A percentile compares a stretch with the other conserved stretches of the same genome.
Evolutionary conservation across 2,888 invertebrate genomes (phyloP).

Genomic region (Anaspis maculata): DNA sequence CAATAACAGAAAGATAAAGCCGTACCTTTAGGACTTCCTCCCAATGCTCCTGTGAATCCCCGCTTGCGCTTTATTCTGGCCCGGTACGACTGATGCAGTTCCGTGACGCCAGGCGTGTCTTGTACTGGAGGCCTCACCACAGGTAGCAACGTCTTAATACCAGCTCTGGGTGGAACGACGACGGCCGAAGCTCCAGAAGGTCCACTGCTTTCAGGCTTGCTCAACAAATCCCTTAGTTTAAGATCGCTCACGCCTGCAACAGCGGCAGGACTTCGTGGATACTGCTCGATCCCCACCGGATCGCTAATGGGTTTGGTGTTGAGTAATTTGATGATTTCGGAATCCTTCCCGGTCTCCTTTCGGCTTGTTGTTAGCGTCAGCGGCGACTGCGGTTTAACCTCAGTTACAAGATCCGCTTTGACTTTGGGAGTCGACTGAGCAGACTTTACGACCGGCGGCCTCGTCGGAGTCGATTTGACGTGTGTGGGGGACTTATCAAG

Average conservation of each 20-base stretch:
- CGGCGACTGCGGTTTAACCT: conserved; percentile 17
- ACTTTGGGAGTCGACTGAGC: conserved; percentile 11
- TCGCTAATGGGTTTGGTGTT: conserved; percentile 27
- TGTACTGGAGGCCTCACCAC: conserved; percentile 31
- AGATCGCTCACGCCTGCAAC: no score
- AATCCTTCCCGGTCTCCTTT: conserved; percentile 27
- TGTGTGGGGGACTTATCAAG: conserved; percentile 37
- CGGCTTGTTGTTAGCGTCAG: no score
- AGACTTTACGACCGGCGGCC: conserved; percentile 8
- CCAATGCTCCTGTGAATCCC: conserved; percentile 17
- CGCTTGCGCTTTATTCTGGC: conserved; percentile 23
- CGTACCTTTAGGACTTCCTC: conserved; percentile 26
- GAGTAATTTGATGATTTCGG: conserved; percentile 36
- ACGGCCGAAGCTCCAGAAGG: conserved; percentile 34
- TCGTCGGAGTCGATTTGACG: conserved; percentile 6
- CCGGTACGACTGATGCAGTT: no score
- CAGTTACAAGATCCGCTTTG: conserved; percentile 19
- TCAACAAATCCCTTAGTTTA: conserved; percentile 37
- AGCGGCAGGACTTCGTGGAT: no score
- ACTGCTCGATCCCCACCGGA: conserved; percentile 25
- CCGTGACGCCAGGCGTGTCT: no score
- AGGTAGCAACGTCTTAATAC: conserved; percentile 47
- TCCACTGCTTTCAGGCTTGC: conserved; percentile 34
- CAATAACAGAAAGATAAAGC: no score
- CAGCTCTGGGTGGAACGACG: conserved; percentile 40